Evolutionary conservation across 2,113 vertebrate species (phyloP).

Genomic region (Micromys minutus): DNA sequence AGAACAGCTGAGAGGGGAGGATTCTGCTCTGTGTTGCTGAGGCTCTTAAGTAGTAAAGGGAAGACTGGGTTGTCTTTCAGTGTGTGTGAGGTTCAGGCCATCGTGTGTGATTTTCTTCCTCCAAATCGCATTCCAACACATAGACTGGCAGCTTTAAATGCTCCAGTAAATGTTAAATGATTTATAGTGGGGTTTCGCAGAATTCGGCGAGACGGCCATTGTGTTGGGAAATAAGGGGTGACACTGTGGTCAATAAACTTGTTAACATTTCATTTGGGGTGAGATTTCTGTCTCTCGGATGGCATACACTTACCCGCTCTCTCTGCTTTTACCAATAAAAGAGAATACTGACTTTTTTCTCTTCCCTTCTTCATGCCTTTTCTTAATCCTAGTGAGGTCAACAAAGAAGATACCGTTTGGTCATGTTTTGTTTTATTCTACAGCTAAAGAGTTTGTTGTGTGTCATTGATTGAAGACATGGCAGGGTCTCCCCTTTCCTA

Average conservation of each 20-base stretch:
- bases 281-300: constrained; percentile 43
- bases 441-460: background rate
- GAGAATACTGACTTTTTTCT: background rate
- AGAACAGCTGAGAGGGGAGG: background rate
- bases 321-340: background rate
- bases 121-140: constrained; percentile 34
- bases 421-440: background rate
- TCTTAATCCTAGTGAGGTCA: background rate
- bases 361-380: background rate
- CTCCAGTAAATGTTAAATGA: constrained; percentile 67
- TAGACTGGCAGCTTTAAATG: constrained; percentile 59
- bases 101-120: constrained; percentile 5
- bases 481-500: background rate
- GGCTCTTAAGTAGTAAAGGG: background rate
- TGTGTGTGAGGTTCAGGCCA: constrained; percentile 46
- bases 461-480: background rate
- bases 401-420: background rate
- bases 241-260: constrained; percentile 69
- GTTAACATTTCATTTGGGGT: constrained; percentile 55
- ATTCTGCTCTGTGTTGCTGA: background rate
- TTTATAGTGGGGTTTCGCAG: constrained; percentile 65
- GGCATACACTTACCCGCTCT: constrained; percentile 15
- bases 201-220: constrained; percentile 59
- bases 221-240: constrained; percentile 60
- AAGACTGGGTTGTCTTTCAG: constrained; percentile 27